Percentiles rank a stretch among this genome's conserved stretches.
phyloP scores from a whole-genome alignment of 2,888 invertebrate species.

The Aspidiotus destructor region DNA sequence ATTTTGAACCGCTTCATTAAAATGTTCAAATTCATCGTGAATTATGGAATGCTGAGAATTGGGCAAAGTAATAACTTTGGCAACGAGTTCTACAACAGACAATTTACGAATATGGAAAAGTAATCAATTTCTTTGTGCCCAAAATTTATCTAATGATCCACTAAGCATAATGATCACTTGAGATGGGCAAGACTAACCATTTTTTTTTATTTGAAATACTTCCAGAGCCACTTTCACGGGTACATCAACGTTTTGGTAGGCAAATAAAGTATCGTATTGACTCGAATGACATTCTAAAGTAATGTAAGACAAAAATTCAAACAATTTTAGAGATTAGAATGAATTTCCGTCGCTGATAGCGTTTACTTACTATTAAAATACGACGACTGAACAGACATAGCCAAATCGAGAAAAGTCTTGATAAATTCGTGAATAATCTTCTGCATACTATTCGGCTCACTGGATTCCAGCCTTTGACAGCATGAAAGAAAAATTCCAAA shows the following conservation, averaged over 20 bases:
- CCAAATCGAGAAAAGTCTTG: constrained; percentile 16
- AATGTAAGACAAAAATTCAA: no score
- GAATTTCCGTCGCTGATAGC: neutral
- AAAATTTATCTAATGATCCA: no score
- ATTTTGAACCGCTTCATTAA: constrained; percentile 20
- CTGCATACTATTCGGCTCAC: constrained; percentile 20
- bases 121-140: no score
- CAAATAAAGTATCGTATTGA: neutral
- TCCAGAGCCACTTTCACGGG: constrained; percentile 15
- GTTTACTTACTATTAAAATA: constrained; percentile 11
- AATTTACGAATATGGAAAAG: no score
- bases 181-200: constrained; percentile 4
- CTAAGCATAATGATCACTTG: no score
- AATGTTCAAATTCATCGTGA: constrained; percentile 22
- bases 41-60: constrained; percentile 25
- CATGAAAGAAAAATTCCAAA: neutral
- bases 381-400: constrained; percentile 16
- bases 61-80: constrained; percentile 18
- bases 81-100: constrained; percentile 20
- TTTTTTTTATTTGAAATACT: constrained; percentile 17
- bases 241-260: constrained; percentile 8
- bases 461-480: constrained; percentile 15
- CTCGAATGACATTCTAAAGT: no score
- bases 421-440: constrained; percentile 17
- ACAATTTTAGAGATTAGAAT: no score